Evolutionary conservation across 2,888 invertebrate species (phyloP).

Genomic region (Clunio marinus): DNA sequence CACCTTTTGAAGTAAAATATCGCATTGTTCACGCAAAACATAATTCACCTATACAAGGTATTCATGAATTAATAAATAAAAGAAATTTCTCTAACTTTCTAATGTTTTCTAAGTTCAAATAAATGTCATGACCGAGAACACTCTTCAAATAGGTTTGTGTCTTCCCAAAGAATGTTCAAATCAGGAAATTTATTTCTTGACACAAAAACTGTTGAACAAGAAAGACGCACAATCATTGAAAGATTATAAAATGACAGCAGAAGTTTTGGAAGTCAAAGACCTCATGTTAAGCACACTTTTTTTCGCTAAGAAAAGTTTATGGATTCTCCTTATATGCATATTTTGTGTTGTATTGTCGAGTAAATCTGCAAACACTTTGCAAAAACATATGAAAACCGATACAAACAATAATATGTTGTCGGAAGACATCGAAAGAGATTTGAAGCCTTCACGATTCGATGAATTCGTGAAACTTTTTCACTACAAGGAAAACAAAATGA

Average conservation of each 20-base stretch:
- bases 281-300: background rate
- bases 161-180: background rate
- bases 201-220: background rate
- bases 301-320: background rate
- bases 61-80: background rate
- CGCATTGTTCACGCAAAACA: background rate
- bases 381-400: background rate
- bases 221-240: background rate
- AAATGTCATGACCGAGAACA: slow-evolving; percentile 3
- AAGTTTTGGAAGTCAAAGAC: background rate
- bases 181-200: background rate
- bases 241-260: background rate
- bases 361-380: background rate
- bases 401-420: background rate
- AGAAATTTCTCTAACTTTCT: background rate
- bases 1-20: slow-evolving; percentile 5
- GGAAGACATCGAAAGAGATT: background rate
- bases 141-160: slow-evolving; percentile 8
- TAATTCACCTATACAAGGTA: background rate
- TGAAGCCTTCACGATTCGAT: background rate
- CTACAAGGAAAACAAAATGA: background rate
- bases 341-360: background rate
- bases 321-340: background rate
- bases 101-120: too few relatives aligned
- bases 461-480: background rate